phyloP scores from a whole-genome alignment of 2,888 invertebrate genomes.

The Dicyrtomina minuta region DNA sequence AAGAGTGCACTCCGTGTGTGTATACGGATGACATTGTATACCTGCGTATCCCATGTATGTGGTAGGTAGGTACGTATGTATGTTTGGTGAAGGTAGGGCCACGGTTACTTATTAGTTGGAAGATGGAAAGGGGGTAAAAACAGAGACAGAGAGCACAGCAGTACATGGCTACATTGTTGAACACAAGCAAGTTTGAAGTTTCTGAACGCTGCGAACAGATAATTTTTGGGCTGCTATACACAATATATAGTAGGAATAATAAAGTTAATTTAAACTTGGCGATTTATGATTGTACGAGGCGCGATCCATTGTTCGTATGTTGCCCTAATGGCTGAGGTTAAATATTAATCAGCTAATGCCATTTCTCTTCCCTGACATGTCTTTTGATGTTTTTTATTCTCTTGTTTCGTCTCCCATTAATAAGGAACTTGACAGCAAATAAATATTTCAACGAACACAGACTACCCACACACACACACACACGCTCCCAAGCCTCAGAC shows the following conservation, averaged over 20 bases:
- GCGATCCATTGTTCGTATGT: constrained; percentile 32
- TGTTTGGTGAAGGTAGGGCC: neutral
- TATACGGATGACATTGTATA: too few relatives aligned
- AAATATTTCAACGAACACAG: neutral
- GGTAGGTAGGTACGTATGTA: neutral
- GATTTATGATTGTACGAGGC: constrained; percentile 29
- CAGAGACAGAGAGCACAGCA: neutral
- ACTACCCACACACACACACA: constrained; percentile 5
- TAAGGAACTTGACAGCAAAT: constrained; percentile 10
- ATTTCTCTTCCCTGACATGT: constrained; percentile 27
- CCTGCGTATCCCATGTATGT: too few relatives aligned
- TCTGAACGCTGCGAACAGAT: constrained; percentile 2
- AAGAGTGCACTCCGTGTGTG: too few relatives aligned
- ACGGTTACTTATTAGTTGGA: neutral
- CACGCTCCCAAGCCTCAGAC: neutral
- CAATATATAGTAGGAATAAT: constrained; percentile 28
- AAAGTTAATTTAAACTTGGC: constrained; percentile 31
- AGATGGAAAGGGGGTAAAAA: neutral
- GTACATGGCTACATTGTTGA: too few relatives aligned
- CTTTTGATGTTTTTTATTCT: constrained; percentile 8
- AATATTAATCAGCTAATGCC: constrained; percentile 28
- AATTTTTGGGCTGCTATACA: constrained; percentile 2
- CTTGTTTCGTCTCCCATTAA: constrained; percentile 11
- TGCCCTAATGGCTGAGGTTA: constrained; percentile 22
- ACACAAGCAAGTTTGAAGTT: too few relatives aligned